Percentiles rank a stretch among this genome's conserved stretches.
Conservation (phyloP, 2,113 vertebrate species). For the Solea senegalensis region DNA sequence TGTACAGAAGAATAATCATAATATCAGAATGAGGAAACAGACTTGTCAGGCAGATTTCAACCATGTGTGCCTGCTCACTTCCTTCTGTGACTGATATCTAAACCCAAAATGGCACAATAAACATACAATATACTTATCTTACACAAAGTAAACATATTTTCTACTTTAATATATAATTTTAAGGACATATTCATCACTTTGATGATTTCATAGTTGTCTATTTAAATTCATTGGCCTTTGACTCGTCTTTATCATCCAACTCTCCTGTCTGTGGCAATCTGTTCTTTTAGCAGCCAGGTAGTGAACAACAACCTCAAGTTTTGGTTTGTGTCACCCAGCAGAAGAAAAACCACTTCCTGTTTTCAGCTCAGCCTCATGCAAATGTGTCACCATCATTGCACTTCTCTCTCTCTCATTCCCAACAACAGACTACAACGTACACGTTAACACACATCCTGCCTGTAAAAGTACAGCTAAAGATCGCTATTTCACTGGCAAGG, state of each 20-base stretch:
- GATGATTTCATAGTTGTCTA: too few species aligned
- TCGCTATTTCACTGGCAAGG: neutral
- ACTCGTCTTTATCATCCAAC: neutral
- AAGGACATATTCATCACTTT: too few species aligned
- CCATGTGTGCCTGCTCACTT: conserved; percentile 68
- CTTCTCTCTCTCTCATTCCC: conserved; percentile 60
- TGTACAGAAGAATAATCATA: conserved; percentile 9
- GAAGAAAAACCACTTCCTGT: conserved; percentile 78
- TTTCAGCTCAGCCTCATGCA: conserved; percentile 75
- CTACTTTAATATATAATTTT: too few species aligned
- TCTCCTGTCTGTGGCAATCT: conserved; percentile 5
- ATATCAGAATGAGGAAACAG: conserved; percentile 67
- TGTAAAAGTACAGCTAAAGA: neutral
- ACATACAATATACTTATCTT: neutral
- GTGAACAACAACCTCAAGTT: conserved; percentile 33
- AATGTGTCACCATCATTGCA: conserved; percentile 72
- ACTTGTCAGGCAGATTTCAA: conserved; percentile 62
- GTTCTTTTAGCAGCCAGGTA: conserved; percentile 36
- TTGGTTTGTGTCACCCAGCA: conserved; percentile 55
- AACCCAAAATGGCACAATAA: conserved; percentile 17
- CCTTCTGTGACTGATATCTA: conserved; percentile 61
- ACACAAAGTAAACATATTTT: neutral
- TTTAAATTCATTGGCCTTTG: too few species aligned
- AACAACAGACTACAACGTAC: conserved; percentile 22
- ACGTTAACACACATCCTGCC: neutral